These are phyloP conservation scores for Allobates femoralis DNA, from an alignment of 2,797 vertebrate genomes.

Conservation along the genomic window DNA sequence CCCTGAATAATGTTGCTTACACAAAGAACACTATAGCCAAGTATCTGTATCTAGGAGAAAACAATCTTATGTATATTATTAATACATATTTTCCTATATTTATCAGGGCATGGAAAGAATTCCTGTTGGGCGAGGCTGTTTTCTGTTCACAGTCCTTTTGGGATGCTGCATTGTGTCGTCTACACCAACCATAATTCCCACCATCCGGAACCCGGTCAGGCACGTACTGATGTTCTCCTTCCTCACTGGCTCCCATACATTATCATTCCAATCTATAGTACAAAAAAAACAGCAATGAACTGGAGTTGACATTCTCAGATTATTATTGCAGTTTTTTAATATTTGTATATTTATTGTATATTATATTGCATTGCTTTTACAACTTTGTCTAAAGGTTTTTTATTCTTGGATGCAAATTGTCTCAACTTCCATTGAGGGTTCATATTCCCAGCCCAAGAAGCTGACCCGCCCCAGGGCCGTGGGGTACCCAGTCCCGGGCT, in stretches of 20 bases:
- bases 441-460: no score
- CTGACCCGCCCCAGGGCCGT: no score
- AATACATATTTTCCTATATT: background rate
- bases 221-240: conserved; percentile 4
- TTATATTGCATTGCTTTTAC: background rate
- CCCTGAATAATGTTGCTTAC: no score
- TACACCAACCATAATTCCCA: conserved; percentile 56
- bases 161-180: conserved; percentile 53
- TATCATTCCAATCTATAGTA: background rate
- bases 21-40: no score
- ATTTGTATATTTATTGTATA: no score
- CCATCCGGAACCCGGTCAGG: conserved; percentile 55
- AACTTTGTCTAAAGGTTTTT: no score
- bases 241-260: background rate
- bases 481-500: no score
- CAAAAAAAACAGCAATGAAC: background rate
- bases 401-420: no score
- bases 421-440: no score
- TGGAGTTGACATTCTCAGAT: background rate
- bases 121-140: conserved; percentile 14
- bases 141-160: conserved; percentile 50
- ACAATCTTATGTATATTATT: background rate
- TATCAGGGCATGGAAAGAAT: conserved; percentile 28
- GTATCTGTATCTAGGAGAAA: no score
- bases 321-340: no score